Conservation (phyloP, 2,797 vertebrate genomes). For the Telmatherina bonti region DNA sequence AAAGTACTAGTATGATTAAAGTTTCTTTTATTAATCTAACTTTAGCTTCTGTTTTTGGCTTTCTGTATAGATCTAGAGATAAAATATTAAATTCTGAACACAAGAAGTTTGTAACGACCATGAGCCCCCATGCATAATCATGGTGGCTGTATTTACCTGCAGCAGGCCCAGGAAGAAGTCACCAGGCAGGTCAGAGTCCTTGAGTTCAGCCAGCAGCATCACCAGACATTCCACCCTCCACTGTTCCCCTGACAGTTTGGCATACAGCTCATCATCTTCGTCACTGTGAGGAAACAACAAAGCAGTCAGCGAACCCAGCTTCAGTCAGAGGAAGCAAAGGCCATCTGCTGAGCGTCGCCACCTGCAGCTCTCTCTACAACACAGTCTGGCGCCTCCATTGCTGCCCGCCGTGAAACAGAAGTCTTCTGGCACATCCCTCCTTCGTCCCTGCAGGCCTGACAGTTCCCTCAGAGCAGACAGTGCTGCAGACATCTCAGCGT, state of each 20-base stretch:
- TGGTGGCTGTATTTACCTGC: conserved; percentile 78
- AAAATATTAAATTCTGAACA: too few species aligned
- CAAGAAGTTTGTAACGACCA: too few species aligned
- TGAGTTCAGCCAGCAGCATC: conserved; percentile 86
- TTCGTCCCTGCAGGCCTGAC: conserved; percentile 73
- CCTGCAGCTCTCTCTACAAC: conserved; percentile 78
- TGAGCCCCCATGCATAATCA: not conserved
- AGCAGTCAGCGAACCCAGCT: not conserved
- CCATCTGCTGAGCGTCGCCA: conserved; percentile 54
- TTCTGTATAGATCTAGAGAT: too few species aligned
- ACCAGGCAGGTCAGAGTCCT: conserved; percentile 87
- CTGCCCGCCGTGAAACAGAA: conserved; percentile 84
- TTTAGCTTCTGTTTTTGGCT: too few species aligned
- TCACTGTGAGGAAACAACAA: conserved; percentile 74
- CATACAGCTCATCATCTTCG: conserved; percentile 90
- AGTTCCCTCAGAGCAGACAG: conserved; percentile 82
- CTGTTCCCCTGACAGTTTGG: conserved; percentile 90
- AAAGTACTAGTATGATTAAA: too few species aligned
- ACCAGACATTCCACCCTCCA: conserved; percentile 87
- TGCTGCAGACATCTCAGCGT: conserved; percentile 71
- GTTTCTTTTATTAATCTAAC: not conserved
- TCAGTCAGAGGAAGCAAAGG: not conserved
- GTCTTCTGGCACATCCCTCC: conserved; percentile 61
- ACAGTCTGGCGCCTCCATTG: conserved; percentile 84
- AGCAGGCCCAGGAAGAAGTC: conserved; percentile 93